phyloP scores from a whole-genome alignment of 2,113 vertebrate genomes.

The Pterophyllum scalare region DNA sequence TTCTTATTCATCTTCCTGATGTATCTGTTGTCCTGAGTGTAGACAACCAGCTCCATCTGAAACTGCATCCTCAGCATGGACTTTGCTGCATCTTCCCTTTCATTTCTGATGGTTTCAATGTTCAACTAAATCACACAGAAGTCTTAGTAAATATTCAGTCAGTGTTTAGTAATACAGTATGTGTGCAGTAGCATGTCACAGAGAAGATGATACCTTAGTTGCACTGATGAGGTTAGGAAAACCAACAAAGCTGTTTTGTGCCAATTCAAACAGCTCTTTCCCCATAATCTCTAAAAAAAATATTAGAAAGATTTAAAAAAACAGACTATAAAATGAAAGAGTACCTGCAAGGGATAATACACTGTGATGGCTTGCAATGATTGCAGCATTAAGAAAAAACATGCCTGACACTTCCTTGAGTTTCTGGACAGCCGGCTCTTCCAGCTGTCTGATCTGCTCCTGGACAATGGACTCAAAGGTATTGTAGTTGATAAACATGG shows the following conservation, averaged over 20 bases:
- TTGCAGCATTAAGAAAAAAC: too few relatives aligned
- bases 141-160: neutral
- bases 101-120: slow-evolving; percentile 77
- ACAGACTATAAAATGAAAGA: too few relatives aligned
- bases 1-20: neutral
- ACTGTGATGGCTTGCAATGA: too few relatives aligned
- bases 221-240: slow-evolving; percentile 70
- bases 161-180: neutral
- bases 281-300: slow-evolving; percentile 60
- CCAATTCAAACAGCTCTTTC: slow-evolving; percentile 55
- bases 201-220: slow-evolving; percentile 55
- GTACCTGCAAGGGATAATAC: too few relatives aligned
- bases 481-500: too few relatives aligned
- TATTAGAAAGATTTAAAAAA: accelerated
- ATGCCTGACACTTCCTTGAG: too few relatives aligned
- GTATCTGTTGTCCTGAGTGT: slow-evolving; percentile 85
- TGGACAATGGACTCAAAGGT: too few relatives aligned
- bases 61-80: slow-evolving; percentile 80
- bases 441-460: too few relatives aligned
- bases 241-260: slow-evolving; percentile 60
- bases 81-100: slow-evolving; percentile 71
- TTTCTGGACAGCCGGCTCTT: too few relatives aligned
- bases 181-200: neutral
- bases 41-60: slow-evolving; percentile 85
- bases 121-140: slow-evolving; percentile 67